These are phyloP conservation scores for Anguilla anguilla DNA, from an alignment of 2,797 vertebrate species.

Conservation along the genomic window DNA sequence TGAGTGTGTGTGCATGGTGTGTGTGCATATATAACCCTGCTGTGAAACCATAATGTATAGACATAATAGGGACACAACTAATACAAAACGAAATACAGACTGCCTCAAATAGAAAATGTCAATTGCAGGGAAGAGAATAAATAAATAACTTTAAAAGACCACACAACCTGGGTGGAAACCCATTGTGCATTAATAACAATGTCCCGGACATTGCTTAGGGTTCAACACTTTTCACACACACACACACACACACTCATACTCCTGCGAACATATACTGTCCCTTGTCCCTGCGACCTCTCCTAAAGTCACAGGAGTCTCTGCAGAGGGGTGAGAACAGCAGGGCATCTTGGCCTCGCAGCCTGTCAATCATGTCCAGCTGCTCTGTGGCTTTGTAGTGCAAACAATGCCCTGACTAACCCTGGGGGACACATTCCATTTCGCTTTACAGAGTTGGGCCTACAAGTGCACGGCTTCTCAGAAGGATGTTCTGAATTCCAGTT, in stretches of 20 bases:
- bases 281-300: slow-evolving; percentile 54
- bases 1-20: neutral
- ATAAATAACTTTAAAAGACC: slow-evolving; percentile 46
- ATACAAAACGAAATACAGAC: neutral
- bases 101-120: neutral
- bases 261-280: slow-evolving; percentile 47
- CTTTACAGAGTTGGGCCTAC: neutral
- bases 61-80: neutral
- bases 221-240: slow-evolving; percentile 21
- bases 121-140: slow-evolving; percentile 41
- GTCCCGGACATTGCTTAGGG: slow-evolving; percentile 38
- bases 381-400: slow-evolving; percentile 70
- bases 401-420: slow-evolving; percentile 58
- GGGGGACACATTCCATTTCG: slow-evolving; percentile 44
- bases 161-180: slow-evolving; percentile 30
- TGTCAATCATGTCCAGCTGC: slow-evolving; percentile 67
- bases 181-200: slow-evolving; percentile 60
- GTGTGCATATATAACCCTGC: neutral
- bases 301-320: slow-evolving; percentile 57
- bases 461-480: neutral
- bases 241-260: neutral
- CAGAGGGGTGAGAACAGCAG: slow-evolving; percentile 46
- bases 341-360: slow-evolving; percentile 38
- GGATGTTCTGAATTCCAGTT: neutral
- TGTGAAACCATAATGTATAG: slow-evolving; percentile 14